Conservation (phyloP, 1,140 invertebrate genomes). For the Zeugodacus cucurbitae region DNA sequence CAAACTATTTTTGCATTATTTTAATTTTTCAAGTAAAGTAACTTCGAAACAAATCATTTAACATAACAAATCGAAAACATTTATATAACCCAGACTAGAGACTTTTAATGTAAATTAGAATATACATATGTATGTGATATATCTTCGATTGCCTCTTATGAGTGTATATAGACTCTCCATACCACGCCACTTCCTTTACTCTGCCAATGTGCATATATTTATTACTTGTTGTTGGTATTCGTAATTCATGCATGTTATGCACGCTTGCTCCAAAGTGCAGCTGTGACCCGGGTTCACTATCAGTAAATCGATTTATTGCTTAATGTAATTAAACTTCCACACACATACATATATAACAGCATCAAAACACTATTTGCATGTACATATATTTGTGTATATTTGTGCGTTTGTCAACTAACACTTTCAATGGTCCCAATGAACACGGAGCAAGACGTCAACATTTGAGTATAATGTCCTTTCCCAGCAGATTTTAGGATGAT, state of each 20-base stretch:
- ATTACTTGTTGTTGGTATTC: not conserved
- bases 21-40: no score
- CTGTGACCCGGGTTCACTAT: no score
- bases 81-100: not conserved
- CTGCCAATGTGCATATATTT: not conserved
- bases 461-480: not conserved
- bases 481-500: no score
- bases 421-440: not conserved
- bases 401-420: not conserved
- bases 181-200: not conserved
- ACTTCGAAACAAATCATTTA: no score
- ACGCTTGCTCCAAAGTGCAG: not conserved
- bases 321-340: no score
- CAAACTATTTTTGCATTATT: no score
- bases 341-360: no score
- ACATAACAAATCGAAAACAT: no score
- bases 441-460: not conserved
- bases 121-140: no score
- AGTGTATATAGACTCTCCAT: not conserved
- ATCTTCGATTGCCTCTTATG: not conserved
- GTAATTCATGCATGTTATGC: conserved; percentile 24
- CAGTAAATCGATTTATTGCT: no score
- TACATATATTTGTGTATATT: no score
- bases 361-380: no score
- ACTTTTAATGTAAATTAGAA: not conserved